Evolutionary conservation across 2,888 invertebrate genomes (phyloP), one percentile per base, ranked within the genome.

Genomic region (Adelognathus sp.): DNA sequence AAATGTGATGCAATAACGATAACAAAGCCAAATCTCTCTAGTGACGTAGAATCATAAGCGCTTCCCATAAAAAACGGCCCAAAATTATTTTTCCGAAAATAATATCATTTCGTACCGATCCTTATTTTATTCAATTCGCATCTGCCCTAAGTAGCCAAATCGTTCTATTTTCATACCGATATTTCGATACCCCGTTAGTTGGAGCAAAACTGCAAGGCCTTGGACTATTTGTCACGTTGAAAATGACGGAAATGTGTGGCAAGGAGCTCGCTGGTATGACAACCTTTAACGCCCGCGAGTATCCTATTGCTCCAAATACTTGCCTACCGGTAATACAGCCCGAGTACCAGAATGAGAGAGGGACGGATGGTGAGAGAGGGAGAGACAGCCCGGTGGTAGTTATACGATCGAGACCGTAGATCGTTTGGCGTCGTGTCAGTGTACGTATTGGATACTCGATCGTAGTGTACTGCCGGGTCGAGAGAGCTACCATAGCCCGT

Each of bases 301-400:
- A 85, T 84, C 83, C 82, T 84, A 83, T 87, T 84, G 87, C 85
- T 84, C 83, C 78, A 82, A 84, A 86, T 86, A 85, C 81, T 81
- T 81, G 50, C 50, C 64, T 58, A 60, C 50, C 73, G 67, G 61
- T 77, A 67, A 67, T 39, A 69, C 50, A 14, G 44, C 24, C 27
- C 27, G 39, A 67, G 39, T 54, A 21, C 21, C 14, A 50, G 39
- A 18, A 54, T 39, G 27, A 21, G 14, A 66, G 67, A 44, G 70
- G n/a, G n/a, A n/a, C n/a, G n/a, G n/a, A n/a, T n/a, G n/a, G n/a
- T n/a, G n/a, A 46, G 58, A 69, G 58, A 69, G 33, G 21, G 44
- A 41, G 50, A 54, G 33, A 54, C 39, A 3, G 56, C 21, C 24
- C 33, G 36, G 61, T 44, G 60, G 41, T 61, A 67, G 60, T 52